Evolutionary conservation across 2,797 vertebrate genomes (phyloP), one percentile per base, ranked within the genome.

Genomic region (Catostomus latipinnis): DNA sequence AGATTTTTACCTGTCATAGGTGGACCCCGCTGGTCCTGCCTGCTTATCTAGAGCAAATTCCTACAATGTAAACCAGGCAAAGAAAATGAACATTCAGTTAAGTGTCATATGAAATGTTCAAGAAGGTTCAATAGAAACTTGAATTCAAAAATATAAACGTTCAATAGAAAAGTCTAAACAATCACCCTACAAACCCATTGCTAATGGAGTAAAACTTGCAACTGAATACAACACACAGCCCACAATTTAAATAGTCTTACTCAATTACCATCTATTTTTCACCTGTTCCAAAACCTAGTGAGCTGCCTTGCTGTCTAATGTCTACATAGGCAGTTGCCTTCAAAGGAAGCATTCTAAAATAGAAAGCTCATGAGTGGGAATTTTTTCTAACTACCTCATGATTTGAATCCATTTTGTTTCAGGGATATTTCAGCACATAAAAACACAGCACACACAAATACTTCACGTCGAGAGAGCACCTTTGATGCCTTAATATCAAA

Each of bases 1-100:
- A 13, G 6, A 14, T 46, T 62, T 18, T 68, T 88, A 95, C 94
- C 94, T 94, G 91, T 95, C 94, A 87, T 91, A 84, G 9, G 75
- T 70, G 43, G 75, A 93, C 86, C 89, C 92, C 57, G 93, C 89
- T 76, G 91, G 90, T 74, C 84, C 85, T 57, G 86, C 79, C 43
- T 86, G 90, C 84, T 92, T 94, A 82, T 94, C 93, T 54, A 85
- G 12, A 10, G 56, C 77, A 76, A 89, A 90, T 75, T 94, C 94
- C 94, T 95, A 85, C 67, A 34, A 46, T n/a, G 80, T 34, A 34
- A 34, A 34, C 3, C 74, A 10, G 58, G 49, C 18, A 22, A 45
- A 45, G 43, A 6, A 16, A 11, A 18, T 3, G 8, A 16, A 60
- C 18, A 8, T 60, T 60, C 57, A 60, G 57, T 16, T 60, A 18